These are phyloP conservation scores for Bungarus multicinctus DNA, from an alignment of 2,113 vertebrate species.

Conservation along the genomic window DNA sequence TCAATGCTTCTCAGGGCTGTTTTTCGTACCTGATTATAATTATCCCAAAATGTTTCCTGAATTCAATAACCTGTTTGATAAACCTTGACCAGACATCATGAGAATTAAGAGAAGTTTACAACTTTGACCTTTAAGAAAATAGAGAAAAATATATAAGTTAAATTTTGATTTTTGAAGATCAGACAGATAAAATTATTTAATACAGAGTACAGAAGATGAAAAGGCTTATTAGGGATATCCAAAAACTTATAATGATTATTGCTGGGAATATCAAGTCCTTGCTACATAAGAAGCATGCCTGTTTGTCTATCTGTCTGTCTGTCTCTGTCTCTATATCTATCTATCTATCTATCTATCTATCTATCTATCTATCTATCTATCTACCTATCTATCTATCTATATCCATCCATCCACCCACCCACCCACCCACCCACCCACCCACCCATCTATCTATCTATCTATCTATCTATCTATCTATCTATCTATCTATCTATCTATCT, in stretches of 20 bases:
- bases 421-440: too few species aligned
- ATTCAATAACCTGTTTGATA: constrained; percentile 28
- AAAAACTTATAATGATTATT: neutral
- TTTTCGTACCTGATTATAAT: constrained; percentile 4
- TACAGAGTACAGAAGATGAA: neutral
- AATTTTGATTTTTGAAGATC: constrained; percentile 11
- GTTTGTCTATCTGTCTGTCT: too few species aligned
- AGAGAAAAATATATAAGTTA: neutral
- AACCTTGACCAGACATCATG: constrained; percentile 26
- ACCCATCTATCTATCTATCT: too few species aligned
- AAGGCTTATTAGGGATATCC: neutral
- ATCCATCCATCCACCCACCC: too few species aligned
- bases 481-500: too few species aligned
- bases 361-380: too few species aligned
- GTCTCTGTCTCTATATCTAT: too few species aligned
- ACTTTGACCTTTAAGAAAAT: neutral
- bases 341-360: too few species aligned
- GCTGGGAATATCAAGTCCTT: neutral
- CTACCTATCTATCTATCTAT: too few species aligned
- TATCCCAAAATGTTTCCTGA: constrained; percentile 25
- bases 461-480: too few species aligned
- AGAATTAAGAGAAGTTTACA: neutral
- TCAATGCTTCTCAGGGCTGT: neutral
- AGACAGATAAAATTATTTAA: constrained; percentile 16
- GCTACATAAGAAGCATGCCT: neutral